Conservation (phyloP, 2,113 vertebrate species). For the Gyps fulvus region DNA sequence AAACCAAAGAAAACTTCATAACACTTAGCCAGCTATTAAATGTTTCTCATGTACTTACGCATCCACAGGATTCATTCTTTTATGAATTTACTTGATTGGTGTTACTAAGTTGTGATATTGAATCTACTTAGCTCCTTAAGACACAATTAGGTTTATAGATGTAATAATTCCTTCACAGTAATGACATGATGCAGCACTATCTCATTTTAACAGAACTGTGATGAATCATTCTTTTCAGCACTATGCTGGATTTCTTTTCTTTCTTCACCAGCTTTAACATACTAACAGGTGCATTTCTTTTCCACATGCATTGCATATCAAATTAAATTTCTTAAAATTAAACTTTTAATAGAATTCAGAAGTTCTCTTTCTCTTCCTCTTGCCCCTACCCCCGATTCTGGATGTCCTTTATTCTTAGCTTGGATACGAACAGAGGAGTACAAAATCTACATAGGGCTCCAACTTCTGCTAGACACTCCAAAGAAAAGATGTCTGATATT, state of each 20-base stretch:
- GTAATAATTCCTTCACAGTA: neutral
- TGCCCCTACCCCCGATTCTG: accelerated
- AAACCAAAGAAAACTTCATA: neutral
- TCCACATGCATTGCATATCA: neutral
- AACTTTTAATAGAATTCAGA: neutral
- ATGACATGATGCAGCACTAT: neutral
- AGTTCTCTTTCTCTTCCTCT: neutral
- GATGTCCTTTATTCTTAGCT: neutral
- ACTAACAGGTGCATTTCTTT: neutral
- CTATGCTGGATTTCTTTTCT: neutral
- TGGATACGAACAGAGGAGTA: neutral
- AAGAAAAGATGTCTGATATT: neutral
- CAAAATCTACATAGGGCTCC: neutral
- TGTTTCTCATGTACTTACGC: neutral
- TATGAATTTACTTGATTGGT: neutral
- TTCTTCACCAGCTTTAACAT: neutral
- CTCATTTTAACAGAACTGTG: neutral
- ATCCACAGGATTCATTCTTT: neutral
- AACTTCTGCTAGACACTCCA: neutral
- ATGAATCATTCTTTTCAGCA: neutral
- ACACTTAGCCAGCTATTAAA: neutral
- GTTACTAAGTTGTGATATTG: neutral
- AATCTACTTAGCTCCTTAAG: neutral
- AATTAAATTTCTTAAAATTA: neutral
- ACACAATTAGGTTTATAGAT: neutral